These are phyloP conservation scores for Rhabdornis inornatus DNA, from an alignment of 2,113 vertebrate species.

Conservation along the genomic window DNA sequence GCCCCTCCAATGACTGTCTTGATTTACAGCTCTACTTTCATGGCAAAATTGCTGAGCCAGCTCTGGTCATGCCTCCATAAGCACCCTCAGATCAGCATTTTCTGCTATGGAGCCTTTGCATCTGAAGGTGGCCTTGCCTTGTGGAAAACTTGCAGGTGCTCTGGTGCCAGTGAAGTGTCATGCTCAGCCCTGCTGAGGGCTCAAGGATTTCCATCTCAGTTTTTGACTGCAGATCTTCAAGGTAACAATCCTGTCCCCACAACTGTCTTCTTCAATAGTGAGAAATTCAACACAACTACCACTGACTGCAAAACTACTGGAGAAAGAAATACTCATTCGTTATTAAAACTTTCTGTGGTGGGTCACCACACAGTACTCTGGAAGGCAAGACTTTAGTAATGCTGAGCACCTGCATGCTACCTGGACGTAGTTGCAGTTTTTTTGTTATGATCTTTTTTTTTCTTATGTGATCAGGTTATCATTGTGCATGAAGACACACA, in stretches of 20 bases:
- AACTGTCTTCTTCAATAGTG: neutral
- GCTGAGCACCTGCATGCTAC: neutral
- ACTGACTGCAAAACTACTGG: neutral
- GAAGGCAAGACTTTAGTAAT: neutral
- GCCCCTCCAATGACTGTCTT: neutral
- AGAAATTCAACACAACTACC: neutral
- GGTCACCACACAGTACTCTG: neutral
- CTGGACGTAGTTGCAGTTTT: rapidly evolving
- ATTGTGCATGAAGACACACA: neutral
- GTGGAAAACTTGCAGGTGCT: neutral
- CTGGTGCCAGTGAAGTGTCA: neutral
- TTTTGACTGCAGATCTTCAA: neutral
- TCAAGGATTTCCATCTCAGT: neutral
- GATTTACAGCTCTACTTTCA: neutral
- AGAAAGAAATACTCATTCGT: neutral
- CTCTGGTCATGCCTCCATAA: neutral
- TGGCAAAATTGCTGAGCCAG: neutral
- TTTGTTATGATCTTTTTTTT: neutral
- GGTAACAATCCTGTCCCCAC: neutral
- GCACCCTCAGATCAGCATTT: neutral
- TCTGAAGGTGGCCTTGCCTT: neutral
- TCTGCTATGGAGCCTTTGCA: neutral
- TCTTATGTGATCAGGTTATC: neutral
- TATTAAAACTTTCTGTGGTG: neutral
- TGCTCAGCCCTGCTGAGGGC: neutral